Evolutionary conservation across 2,888 invertebrate genomes (phyloP).

Genomic region (Cremastinae sp.): DNA sequence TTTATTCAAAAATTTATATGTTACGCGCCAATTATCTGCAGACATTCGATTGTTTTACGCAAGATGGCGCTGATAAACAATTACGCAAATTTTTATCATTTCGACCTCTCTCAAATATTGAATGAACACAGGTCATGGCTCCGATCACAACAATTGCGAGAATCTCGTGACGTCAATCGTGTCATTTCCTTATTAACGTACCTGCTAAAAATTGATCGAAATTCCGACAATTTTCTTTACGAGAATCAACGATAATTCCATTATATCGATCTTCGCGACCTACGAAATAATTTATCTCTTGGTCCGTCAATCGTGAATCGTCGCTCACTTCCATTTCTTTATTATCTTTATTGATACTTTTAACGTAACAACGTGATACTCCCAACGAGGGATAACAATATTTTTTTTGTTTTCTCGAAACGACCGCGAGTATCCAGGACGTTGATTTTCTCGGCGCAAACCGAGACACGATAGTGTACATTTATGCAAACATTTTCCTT

Average conservation of each 20-base stretch:
- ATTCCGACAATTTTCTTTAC: slow-evolving; percentile 82
- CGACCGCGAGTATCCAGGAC: slow-evolving; percentile 6
- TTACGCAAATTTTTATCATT: no score
- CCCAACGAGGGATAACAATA: neutral
- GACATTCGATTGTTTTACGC: no score
- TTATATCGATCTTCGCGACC: slow-evolving; percentile 85
- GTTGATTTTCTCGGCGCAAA: slow-evolving; percentile 21
- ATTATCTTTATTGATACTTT: neutral
- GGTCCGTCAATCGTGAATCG: neutral
- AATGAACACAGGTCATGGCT: no score
- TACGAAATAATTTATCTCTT: slow-evolving; percentile 75
- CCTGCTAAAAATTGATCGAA: slow-evolving; percentile 84
- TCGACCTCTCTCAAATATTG: no score
- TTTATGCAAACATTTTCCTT: slow-evolving; percentile 33
- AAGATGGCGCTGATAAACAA: no score
- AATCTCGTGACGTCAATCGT: no score
- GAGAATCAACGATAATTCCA: slow-evolving; percentile 88
- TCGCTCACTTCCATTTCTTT: slow-evolving; percentile 12
- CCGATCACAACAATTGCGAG: no score
- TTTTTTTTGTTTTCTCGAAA: neutral
- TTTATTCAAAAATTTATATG: neutral
- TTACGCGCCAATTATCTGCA: no score
- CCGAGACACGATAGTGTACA: slow-evolving; percentile 40
- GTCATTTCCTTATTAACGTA: slow-evolving; percentile 73
- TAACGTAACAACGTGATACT: neutral